Conservation (phyloP, 2,113 vertebrate species). For the Pituophis catenifer region DNA sequence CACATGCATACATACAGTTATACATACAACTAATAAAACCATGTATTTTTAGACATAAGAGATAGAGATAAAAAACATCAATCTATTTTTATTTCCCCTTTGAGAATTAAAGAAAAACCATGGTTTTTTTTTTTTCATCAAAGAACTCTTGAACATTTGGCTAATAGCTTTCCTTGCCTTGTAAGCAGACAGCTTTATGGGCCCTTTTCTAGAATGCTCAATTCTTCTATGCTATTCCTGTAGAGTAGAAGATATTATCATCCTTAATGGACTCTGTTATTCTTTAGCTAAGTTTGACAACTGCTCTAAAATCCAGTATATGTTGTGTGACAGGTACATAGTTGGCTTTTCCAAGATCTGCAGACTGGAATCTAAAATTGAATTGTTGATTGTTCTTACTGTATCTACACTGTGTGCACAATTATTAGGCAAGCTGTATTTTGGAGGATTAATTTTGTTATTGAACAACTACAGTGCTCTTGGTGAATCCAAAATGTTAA, state of each 20-base stretch:
- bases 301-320: neutral
- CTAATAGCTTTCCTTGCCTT: slow-evolving; percentile 27
- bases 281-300: neutral
- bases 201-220: neutral
- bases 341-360: neutral
- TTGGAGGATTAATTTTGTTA: no score
- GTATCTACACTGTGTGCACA: neutral
- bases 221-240: neutral
- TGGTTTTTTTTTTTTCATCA: neutral
- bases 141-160: slow-evolving; percentile 30
- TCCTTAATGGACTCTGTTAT: no score
- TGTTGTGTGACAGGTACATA: neutral
- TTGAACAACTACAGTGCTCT: no score
- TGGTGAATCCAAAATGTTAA: no score
- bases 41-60: slow-evolving; percentile 5
- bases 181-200: neutral
- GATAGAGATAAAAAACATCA: slow-evolving; percentile 5
- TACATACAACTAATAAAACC: neutral
- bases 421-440: no score
- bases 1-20: neutral
- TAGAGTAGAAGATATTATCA: no score
- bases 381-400: neutral
- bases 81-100: neutral
- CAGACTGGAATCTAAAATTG: neutral
- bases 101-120: neutral